Evolutionary conservation across 2,888 invertebrate species (phyloP).

Genomic region (Mamestra brassicae): DNA sequence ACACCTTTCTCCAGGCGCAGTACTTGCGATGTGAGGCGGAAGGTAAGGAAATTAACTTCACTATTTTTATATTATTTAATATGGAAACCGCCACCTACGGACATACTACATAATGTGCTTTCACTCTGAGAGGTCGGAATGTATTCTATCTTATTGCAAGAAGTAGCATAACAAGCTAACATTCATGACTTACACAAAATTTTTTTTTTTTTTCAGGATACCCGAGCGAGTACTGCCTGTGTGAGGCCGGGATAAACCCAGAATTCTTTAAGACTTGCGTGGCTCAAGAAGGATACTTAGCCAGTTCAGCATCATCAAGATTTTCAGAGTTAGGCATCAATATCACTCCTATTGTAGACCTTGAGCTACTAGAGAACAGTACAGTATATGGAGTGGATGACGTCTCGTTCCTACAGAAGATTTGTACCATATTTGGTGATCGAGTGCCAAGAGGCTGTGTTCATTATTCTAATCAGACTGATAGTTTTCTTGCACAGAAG

Average conservation of each 20-base stretch:
- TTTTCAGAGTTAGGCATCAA: slow-evolving; percentile 36
- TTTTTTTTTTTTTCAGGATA: neutral
- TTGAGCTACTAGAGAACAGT: slow-evolving; percentile 1
- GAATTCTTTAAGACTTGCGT: slow-evolving; percentile 46
- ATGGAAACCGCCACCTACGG: too few relatives aligned
- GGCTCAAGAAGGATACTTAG: slow-evolving; percentile 10
- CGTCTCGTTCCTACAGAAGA: slow-evolving; percentile 74
- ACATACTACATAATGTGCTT: too few relatives aligned
- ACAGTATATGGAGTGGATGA: slow-evolving; percentile 72
- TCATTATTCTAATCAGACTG: slow-evolving; percentile 43
- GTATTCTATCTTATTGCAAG: too few relatives aligned
- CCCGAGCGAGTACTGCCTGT: slow-evolving; percentile 43
- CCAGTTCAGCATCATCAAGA: slow-evolving; percentile 30
- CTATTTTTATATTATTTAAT: too few relatives aligned
- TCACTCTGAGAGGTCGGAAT: too few relatives aligned
- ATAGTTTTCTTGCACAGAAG: slow-evolving; percentile 20
- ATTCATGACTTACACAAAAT: too few relatives aligned
- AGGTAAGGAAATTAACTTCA: slow-evolving; percentile 62
- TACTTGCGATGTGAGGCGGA: slow-evolving; percentile 79
- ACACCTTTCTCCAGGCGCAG: slow-evolving; percentile 77
- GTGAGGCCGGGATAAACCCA: slow-evolving; percentile 45
- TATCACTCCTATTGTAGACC: slow-evolving; percentile 43
- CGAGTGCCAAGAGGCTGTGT: slow-evolving; percentile 74
- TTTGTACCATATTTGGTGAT: slow-evolving; percentile 77
- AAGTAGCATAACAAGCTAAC: too few relatives aligned